A percentile compares a stretch with the other conserved stretches of the same genome.
These are phyloP conservation scores for Papilio aristodemus DNA, from an alignment of 1,140 invertebrate genomes.

Conservation along the genomic window DNA sequence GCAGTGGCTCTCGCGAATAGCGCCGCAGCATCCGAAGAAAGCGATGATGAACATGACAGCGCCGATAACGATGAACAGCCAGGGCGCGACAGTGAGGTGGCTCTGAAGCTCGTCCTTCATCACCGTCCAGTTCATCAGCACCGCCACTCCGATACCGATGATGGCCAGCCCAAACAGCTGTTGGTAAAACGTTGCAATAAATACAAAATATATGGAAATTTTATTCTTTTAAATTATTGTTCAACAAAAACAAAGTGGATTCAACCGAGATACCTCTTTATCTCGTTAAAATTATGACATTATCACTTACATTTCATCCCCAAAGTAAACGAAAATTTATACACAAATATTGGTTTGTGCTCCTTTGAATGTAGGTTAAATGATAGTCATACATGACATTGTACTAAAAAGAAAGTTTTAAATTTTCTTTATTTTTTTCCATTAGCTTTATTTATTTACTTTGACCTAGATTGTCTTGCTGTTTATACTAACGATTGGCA, in stretches of 20 bases:
- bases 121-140: constrained; percentile 78
- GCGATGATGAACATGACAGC: constrained; percentile 88
- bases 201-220: background rate
- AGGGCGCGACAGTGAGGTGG: constrained; percentile 80
- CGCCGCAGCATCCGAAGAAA: constrained; percentile 93
- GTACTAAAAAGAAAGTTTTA: background rate
- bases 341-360: constrained; percentile 7
- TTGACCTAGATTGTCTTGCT: background rate
- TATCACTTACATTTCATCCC: background rate
- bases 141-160: constrained; percentile 82
- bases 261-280: no score
- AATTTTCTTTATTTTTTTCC: background rate
- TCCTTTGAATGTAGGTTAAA: background rate
- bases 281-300: no score
- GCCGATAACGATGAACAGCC: constrained; percentile 87
- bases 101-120: constrained; percentile 77
- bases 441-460: background rate
- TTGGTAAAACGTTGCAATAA: constrained; percentile 48
- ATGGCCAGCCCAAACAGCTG: constrained; percentile 84
- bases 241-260: no score
- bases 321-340: constrained; percentile 30
- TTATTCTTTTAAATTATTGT: no score
- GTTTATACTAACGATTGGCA: background rate
- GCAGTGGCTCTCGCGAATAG: constrained; percentile 90
- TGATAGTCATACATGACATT: background rate